These are phyloP conservation scores for Peromyscus attwateri DNA, from an alignment of 2,797 vertebrate genomes.

Conservation along the genomic window DNA sequence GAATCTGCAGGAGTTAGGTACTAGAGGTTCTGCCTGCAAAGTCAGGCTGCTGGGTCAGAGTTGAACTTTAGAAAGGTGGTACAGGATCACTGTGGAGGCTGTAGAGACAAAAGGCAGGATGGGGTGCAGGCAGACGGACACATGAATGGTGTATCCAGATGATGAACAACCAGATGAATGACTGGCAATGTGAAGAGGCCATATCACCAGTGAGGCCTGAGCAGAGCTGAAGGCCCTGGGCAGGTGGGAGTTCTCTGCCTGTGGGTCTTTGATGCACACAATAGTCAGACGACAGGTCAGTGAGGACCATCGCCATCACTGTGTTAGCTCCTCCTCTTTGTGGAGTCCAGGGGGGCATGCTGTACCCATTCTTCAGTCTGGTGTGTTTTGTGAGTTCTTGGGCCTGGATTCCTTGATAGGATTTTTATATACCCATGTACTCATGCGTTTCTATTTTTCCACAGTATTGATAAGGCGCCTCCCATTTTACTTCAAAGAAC, in stretches of 20 bases:
- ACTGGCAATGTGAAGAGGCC: not conserved
- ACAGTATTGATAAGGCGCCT: not conserved
- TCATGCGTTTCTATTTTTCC: not conserved
- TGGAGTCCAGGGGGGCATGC: not conserved
- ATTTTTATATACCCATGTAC: not conserved
- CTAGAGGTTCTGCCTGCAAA: not conserved
- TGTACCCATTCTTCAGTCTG: not conserved
- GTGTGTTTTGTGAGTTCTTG: not conserved
- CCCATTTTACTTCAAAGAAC: not conserved
- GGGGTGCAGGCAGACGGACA: too few relatives aligned
- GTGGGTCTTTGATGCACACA: not conserved
- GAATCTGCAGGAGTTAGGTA: not conserved
- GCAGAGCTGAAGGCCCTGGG: not conserved
- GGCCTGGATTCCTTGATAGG: not conserved
- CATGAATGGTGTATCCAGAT: too few relatives aligned
- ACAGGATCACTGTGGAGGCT: not conserved
- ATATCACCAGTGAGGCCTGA: not conserved
- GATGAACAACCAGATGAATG: not conserved
- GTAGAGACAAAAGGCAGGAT: not conserved
- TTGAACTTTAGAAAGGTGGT: not conserved
- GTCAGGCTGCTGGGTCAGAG: not conserved
- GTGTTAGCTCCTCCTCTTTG: not conserved
- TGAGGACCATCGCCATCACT: fast-evolving
- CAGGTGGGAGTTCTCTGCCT: not conserved
- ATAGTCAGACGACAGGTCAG: not conserved